Evolutionary conservation across 2,113 vertebrate genomes (phyloP), one percentile per base, ranked within the genome.

Genomic region (Alligator mississippiensis): DNA sequence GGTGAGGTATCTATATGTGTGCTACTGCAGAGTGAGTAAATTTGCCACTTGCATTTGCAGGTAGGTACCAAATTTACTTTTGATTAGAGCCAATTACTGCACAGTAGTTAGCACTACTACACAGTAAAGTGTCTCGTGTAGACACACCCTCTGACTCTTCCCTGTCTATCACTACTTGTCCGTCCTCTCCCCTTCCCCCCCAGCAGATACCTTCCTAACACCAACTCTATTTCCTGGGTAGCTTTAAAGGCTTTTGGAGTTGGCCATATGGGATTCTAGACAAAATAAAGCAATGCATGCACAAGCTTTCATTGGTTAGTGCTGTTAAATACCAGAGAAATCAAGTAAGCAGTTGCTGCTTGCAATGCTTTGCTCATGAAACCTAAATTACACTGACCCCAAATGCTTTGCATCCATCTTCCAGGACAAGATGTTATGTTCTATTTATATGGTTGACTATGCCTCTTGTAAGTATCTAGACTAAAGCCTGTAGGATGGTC

Each of bases 381-480:
- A 90, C 34, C 63, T 89, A 80, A 25, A 61, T 61, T 27, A 19
- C 79, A 89, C 60, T 89, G 88, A 5, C n/a, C 25, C 27, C 62
- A 21, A 77, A 84, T 66, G 34, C 84, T 59, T 9, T 54, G 60
- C 6, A 88, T 61, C n/a, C 12, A n/a, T 85, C 85, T 92, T 77
- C 84, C 13, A 28, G 85, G 82, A 79, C 86, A 82, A 94, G 82
- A 77, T 28, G 14, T 66, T 10, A 19, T 68, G 85, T 90, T 25
- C 57, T 92, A 77, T 85, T 92, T 47, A 11, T 61, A n/a, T 70
- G 79, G 85, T 25, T 81, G 94, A 82, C 88, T 64, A 58, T 85
- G 84, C 78, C 85, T 95, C 93, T 93, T 85, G 82, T 89, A 94
- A 94, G 93, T 27, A 92, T 79, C 78, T 83, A 0, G 13, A 70